These are phyloP conservation scores for Halictus quadricinctus DNA, from an alignment of 2,888 invertebrate genomes.

Conservation along the genomic window DNA sequence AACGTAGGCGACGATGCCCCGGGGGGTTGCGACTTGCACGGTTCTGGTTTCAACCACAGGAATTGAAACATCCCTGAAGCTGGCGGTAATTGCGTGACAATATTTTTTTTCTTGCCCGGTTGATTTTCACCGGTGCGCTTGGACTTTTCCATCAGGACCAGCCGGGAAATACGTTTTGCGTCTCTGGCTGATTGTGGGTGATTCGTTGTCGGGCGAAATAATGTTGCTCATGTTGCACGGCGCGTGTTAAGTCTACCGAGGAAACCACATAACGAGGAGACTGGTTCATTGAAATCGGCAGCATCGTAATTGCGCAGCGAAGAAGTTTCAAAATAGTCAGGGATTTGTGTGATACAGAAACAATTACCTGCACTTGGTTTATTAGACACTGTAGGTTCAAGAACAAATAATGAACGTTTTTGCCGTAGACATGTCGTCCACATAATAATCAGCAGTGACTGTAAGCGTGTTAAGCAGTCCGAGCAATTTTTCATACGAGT, in stretches of 20 bases:
- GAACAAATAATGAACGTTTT: background rate
- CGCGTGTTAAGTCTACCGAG: background rate
- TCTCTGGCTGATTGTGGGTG: background rate
- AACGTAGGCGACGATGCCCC: slow-evolving; percentile 48
- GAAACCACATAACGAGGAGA: background rate
- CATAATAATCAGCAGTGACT: background rate
- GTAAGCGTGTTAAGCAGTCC: too few relatives aligned
- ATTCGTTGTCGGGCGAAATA: background rate
- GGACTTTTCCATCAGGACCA: background rate
- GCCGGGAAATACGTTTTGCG: background rate
- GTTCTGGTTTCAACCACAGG: slow-evolving; percentile 39
- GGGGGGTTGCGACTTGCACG: slow-evolving; percentile 53
- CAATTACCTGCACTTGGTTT: background rate
- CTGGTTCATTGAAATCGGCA: background rate
- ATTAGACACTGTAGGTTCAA: background rate
- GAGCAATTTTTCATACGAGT: background rate
- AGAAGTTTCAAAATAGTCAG: background rate
- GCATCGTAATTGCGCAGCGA: background rate
- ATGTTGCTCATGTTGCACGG: background rate
- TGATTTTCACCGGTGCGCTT: background rate
- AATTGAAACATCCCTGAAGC: slow-evolving; percentile 45
- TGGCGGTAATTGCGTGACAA: slow-evolving; percentile 8
- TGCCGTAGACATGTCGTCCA: background rate
- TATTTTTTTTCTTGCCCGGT: background rate
- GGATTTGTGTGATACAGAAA: background rate